Conservation (phyloP, 2,113 vertebrate genomes). For the Vombatus ursinus region DNA sequence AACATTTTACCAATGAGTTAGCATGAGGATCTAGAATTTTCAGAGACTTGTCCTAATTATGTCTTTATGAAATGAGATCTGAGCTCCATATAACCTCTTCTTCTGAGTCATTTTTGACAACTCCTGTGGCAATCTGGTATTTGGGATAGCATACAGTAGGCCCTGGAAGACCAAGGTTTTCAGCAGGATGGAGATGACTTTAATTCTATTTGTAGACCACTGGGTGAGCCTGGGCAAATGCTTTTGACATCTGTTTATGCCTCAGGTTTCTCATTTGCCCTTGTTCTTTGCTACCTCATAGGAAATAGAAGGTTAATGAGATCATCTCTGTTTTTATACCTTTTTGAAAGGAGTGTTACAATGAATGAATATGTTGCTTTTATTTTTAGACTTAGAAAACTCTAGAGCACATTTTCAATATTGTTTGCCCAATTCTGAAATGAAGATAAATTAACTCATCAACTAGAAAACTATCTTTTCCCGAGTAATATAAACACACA, state of each 20-base stretch:
- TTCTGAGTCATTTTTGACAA: background rate
- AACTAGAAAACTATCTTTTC: background rate
- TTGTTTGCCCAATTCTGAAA: background rate
- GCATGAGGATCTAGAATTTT: background rate
- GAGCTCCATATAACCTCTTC: background rate
- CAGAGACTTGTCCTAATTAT: background rate
- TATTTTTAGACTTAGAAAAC: background rate
- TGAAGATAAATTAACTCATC: background rate
- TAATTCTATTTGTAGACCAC: background rate
- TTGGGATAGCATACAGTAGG: background rate
- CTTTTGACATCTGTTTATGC: background rate
- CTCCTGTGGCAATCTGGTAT: background rate
- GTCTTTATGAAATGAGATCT: background rate
- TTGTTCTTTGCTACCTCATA: background rate
- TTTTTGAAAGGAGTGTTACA: background rate
- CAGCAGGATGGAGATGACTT: background rate
- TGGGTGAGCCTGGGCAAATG: background rate
- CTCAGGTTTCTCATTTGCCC: constrained; percentile 6
- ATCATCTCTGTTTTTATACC: background rate
- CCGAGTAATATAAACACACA: background rate
- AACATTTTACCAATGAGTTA: background rate
- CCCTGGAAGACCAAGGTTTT: background rate
- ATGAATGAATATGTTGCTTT: background rate
- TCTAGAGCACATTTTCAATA: background rate
- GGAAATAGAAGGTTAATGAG: background rate